phyloP scores from a whole-genome alignment of 2,113 vertebrate species.

The Ctenomys sociabilis region DNA sequence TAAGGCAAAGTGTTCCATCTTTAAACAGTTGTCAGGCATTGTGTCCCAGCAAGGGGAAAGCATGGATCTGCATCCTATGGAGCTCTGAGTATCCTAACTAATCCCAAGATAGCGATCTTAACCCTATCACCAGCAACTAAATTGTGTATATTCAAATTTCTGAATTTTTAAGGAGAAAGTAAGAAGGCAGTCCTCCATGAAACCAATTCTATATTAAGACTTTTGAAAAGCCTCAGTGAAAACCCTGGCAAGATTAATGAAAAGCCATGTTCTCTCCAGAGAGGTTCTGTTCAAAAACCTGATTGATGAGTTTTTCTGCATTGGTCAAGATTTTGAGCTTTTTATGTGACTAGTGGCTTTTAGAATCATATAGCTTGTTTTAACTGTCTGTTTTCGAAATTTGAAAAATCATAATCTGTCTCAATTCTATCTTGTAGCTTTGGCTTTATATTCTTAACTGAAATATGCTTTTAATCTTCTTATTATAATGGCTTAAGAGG shows the following conservation, averaged over 20 bases:
- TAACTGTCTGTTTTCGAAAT: neutral
- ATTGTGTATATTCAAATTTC: neutral
- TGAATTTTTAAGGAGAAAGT: neutral
- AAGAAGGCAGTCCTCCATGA: neutral
- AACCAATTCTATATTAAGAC: neutral
- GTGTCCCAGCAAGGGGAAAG: neutral
- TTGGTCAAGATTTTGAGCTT: neutral
- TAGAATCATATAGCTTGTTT: neutral
- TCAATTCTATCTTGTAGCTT: neutral
- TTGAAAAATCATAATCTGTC: neutral
- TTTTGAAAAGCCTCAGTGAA: neutral
- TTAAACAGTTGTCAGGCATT: neutral
- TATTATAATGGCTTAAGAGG: neutral
- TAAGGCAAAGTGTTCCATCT: neutral
- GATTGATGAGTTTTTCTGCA: neutral
- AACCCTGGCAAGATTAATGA: neutral
- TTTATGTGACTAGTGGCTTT: neutral
- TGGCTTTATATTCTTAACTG: neutral
- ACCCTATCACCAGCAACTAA: neutral
- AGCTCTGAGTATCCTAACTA: neutral
- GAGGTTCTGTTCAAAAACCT: neutral
- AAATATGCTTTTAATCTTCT: neutral
- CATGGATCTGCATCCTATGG: neutral
- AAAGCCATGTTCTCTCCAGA: neutral
- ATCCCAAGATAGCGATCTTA: neutral